Evolutionary conservation across 2,888 invertebrate genomes (phyloP).

Genomic region (Ochropleura plecta): DNA sequence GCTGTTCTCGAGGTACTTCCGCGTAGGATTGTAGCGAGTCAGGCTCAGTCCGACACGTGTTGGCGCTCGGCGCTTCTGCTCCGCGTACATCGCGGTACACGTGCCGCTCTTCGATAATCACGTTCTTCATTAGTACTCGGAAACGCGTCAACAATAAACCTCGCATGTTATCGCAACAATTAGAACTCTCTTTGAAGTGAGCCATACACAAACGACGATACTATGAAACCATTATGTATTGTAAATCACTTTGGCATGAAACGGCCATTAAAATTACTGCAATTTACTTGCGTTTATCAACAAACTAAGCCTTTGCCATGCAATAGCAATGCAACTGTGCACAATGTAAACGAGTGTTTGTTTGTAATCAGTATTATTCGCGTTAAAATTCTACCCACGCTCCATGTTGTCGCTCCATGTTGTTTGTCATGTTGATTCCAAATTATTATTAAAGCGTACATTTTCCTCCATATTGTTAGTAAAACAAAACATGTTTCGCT

Average conservation of each 20-base stretch:
- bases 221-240: slow-evolving; percentile 57
- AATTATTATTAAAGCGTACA: slow-evolving; percentile 40
- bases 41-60: slow-evolving; percentile 71
- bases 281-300: slow-evolving; percentile 54
- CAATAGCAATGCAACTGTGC: slow-evolving; percentile 16
- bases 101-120: slow-evolving; percentile 74
- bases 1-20: slow-evolving; percentile 62
- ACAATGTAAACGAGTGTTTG: slow-evolving; percentile 17
- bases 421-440: slow-evolving; percentile 41
- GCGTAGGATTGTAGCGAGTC: slow-evolving; percentile 64
- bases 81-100: slow-evolving; percentile 60
- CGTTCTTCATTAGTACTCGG: slow-evolving; percentile 72
- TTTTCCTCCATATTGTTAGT: slow-evolving; percentile 54
- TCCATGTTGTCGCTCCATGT: too few relatives aligned
- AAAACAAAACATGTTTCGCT: slow-evolving; percentile 60
- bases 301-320: slow-evolving; percentile 36
- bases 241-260: slow-evolving; percentile 50
- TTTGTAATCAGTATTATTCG: slow-evolving; percentile 38
- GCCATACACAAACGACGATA: slow-evolving; percentile 50
- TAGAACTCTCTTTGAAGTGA: slow-evolving; percentile 62
- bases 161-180: slow-evolving; percentile 70
- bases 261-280: slow-evolving; percentile 52
- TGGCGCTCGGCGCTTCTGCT: slow-evolving; percentile 52
- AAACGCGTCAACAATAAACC: slow-evolving; percentile 74
- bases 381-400: slow-evolving; percentile 37